phyloP scores from a whole-genome alignment of 2,113 vertebrate species.

The pig (Sus scrofa) region DNA sequence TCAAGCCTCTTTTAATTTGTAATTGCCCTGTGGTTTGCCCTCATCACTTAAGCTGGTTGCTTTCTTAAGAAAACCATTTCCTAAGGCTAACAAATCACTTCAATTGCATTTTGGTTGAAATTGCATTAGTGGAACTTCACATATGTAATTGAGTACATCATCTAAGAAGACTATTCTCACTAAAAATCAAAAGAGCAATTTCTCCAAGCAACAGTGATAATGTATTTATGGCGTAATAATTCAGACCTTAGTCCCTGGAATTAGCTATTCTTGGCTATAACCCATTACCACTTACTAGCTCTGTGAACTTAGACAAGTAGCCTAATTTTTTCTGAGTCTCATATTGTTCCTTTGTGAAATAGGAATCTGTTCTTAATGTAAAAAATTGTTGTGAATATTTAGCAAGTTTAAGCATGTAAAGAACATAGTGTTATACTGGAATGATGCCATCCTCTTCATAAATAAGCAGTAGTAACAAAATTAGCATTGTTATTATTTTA shows the following conservation, averaged over 20 bases:
- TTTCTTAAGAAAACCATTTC: constrained; percentile 22
- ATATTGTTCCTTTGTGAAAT: not conserved
- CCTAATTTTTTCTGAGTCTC: not conserved
- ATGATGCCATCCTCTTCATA: not conserved
- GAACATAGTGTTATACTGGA: not conserved
- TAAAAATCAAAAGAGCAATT: not conserved
- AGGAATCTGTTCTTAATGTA: not conserved
- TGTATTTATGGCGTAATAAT: not conserved
- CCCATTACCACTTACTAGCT: not conserved
- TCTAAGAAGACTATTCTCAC: not conserved
- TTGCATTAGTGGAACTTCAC: constrained; percentile 2
- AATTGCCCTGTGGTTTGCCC: not conserved
- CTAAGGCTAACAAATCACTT: constrained; percentile 31
- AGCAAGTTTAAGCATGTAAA: not conserved
- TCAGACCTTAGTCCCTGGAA: not conserved
- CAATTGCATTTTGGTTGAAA: not conserved
- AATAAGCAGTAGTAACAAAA: not conserved
- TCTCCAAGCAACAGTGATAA: not conserved
- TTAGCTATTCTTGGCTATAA: not conserved
- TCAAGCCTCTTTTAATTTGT: not conserved
- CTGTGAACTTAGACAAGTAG: not conserved
- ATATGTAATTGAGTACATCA: constrained; percentile 44
- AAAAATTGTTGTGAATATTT: not conserved
- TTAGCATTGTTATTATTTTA: not conserved
- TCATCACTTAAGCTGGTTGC: not conserved